These are phyloP conservation scores for Phaethornis superciliosus DNA, from an alignment of 2,113 vertebrate genomes.

Conservation along the genomic window DNA sequence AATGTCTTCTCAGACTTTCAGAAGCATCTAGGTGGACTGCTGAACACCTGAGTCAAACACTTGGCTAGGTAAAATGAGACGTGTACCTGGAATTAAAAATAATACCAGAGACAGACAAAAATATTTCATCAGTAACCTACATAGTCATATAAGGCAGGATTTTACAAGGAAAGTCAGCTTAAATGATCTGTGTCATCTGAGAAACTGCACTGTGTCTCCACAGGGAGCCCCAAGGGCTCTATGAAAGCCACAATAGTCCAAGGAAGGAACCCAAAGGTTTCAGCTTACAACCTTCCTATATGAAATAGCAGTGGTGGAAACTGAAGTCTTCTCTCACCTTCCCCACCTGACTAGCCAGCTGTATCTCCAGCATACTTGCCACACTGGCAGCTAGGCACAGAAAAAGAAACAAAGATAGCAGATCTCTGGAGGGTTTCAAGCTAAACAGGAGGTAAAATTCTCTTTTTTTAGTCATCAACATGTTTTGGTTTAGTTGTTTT, in stretches of 20 bases:
- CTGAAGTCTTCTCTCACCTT: not conserved
- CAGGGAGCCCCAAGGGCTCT: not conserved
- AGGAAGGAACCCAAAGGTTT: not conserved
- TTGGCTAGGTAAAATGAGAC: not conserved
- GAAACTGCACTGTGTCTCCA: not conserved
- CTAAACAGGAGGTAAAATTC: not conserved
- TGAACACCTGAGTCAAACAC: not conserved
- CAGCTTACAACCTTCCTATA: not conserved
- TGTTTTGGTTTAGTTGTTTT: no score
- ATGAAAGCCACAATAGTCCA: fast-evolving
- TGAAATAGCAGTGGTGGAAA: not conserved
- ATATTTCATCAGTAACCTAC: not conserved
- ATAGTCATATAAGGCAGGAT: not conserved
- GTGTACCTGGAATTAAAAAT: not conserved
- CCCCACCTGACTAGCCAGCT: not conserved
- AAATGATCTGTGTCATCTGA: not conserved
- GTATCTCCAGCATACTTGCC: not conserved
- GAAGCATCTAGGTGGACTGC: not conserved
- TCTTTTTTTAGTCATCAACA: not conserved
- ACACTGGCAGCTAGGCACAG: not conserved
- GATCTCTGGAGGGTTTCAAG: not conserved
- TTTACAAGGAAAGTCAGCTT: not conserved
- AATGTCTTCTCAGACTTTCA: not conserved
- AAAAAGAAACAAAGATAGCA: not conserved
- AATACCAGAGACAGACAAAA: not conserved